These are phyloP conservation scores for Pelodytes ibericus DNA, from an alignment of 2,797 vertebrate genomes.

Conservation along the genomic window DNA sequence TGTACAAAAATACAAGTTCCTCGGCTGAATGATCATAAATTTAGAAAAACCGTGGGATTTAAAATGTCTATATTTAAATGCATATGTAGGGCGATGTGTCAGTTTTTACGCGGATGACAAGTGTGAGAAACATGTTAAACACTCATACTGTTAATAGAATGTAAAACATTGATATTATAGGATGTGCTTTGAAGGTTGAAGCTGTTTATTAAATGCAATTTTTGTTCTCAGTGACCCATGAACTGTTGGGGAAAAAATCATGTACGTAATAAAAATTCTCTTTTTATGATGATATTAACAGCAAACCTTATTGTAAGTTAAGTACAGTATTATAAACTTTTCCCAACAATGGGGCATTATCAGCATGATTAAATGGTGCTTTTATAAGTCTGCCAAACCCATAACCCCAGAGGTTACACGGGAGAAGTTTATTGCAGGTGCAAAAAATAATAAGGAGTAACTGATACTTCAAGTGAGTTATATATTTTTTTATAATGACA, in stretches of 20 bases:
- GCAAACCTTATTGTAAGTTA: slow-evolving; percentile 18
- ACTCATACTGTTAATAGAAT: too few species aligned
- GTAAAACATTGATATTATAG: too few species aligned
- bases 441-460: slow-evolving; percentile 31
- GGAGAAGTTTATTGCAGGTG: slow-evolving; percentile 42
- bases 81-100: too few species aligned
- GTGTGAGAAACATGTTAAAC: too few species aligned
- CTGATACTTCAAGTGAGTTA: slow-evolving; percentile 23
- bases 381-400: slow-evolving; percentile 40
- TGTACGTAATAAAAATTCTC: slow-evolving; percentile 7
- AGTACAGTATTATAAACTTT: slow-evolving; percentile 12
- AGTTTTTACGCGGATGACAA: too few species aligned
- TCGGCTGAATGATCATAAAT: neutral
- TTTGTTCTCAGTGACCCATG: neutral
- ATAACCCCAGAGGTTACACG: slow-evolving; percentile 33
- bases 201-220: too few species aligned
- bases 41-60: neutral
- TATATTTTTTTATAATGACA: neutral
- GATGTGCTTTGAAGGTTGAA: too few species aligned
- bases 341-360: slow-evolving; percentile 39
- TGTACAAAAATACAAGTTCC: neutral
- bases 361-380: slow-evolving; percentile 26
- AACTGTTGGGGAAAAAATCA: neutral
- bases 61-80: too few species aligned
- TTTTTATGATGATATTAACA: slow-evolving; percentile 7